phyloP scores from a whole-genome alignment of 2,113 vertebrate species.

The Egretta garzetta region DNA sequence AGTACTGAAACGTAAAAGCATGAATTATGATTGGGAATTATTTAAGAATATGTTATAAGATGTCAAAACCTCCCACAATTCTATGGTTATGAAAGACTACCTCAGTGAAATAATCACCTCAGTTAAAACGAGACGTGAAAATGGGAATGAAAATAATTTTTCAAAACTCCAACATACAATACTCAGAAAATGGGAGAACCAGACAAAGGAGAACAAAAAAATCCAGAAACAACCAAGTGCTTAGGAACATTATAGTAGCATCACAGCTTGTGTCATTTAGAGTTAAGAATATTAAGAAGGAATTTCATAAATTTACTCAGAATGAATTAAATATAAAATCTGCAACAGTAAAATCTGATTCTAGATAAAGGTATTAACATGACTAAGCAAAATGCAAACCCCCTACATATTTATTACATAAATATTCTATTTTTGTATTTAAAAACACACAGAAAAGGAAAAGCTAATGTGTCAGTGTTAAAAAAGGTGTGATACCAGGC shows the following conservation, averaged over 20 bases:
- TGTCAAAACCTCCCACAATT: background rate
- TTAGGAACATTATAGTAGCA: background rate
- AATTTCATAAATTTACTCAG: background rate
- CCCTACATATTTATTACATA: background rate
- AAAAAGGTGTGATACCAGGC: background rate
- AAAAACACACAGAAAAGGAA: background rate
- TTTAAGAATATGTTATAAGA: conserved; percentile 3
- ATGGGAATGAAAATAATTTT: background rate
- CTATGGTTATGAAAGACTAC: background rate
- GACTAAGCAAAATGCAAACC: background rate
- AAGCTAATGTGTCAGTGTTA: background rate
- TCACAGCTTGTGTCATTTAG: background rate
- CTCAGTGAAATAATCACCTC: background rate
- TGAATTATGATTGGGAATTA: background rate
- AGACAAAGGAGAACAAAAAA: background rate
- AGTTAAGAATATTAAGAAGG: background rate
- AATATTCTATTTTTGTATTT: background rate
- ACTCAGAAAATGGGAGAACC: background rate
- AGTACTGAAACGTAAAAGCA: background rate
- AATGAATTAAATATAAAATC: background rate
- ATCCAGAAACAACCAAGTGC: background rate
- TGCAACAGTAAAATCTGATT: background rate
- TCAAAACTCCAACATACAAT: background rate
- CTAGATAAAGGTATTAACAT: background rate
- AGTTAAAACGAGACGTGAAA: background rate